Evolutionary conservation across 2,797 vertebrate genomes (phyloP).

Genomic region (Parotocinclus haroldoi): DNA sequence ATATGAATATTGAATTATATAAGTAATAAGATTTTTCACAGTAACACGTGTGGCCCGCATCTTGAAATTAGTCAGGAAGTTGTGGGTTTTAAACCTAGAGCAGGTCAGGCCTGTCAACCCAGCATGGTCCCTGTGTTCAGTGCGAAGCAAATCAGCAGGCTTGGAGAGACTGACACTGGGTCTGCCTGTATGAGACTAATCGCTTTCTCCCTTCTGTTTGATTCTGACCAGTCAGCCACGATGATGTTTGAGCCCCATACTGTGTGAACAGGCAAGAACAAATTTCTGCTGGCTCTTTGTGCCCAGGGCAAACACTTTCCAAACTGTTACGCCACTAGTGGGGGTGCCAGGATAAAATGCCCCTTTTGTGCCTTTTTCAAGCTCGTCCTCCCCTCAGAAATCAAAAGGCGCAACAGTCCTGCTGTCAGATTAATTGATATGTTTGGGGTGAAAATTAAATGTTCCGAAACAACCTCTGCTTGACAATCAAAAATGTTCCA

Average conservation of each 20-base stretch:
- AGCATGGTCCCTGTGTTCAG: conserved; percentile 45
- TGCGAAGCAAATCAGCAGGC: conserved; percentile 46
- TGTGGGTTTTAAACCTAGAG: conserved; percentile 32
- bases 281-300: conserved; percentile 69
- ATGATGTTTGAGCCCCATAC: conserved; percentile 73
- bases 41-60: conserved; percentile 18
- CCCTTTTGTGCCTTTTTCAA: conserved; percentile 52
- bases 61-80: conserved; percentile 35
- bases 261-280: conserved; percentile 73
- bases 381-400: conserved; percentile 40
- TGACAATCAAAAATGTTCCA: conserved; percentile 52
- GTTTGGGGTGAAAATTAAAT: conserved; percentile 48
- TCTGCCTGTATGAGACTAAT: conserved; percentile 55
- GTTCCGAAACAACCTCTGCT: conserved; percentile 43
- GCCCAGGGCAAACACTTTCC: conserved; percentile 34
- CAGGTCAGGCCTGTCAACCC: conserved; percentile 47
- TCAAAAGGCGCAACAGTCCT: conserved; percentile 53
- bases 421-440: conserved; percentile 57
- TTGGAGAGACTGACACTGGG: conserved; percentile 51
- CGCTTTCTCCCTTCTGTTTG: conserved; percentile 54
- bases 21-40: background rate
- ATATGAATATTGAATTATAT: background rate
- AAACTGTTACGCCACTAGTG: conserved; percentile 5
- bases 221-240: conserved; percentile 53
- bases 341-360: conserved; percentile 42